Evolutionary conservation across 2,888 invertebrate genomes (phyloP).

Genomic region (Lysandra coridon): DNA sequence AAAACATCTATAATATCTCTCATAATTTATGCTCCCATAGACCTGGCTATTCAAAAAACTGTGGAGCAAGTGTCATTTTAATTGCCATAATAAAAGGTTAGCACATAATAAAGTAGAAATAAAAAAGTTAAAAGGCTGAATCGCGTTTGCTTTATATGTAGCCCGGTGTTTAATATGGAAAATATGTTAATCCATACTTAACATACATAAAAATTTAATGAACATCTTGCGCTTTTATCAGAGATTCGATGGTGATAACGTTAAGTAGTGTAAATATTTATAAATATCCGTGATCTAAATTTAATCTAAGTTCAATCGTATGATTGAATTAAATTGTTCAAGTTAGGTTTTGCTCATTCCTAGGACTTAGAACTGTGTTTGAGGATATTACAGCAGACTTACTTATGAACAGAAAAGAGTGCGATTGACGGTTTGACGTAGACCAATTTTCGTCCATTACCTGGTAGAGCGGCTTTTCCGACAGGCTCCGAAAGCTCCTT

Average conservation of each 20-base stretch:
- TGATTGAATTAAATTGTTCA: neutral
- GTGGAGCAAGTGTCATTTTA: constrained; percentile 5
- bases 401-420: too few species aligned
- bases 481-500: neutral
- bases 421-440: neutral
- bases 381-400: too few species aligned
- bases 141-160: neutral
- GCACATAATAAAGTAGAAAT: constrained; percentile 9
- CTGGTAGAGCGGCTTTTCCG: neutral
- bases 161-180: neutral
- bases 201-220: constrained; percentile 7
- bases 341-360: neutral
- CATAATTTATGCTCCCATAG: neutral
- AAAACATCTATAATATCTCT: neutral
- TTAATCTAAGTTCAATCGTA: neutral
- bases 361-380: too few species aligned
- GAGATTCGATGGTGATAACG: neutral
- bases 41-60: neutral
- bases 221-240: constrained; percentile 4
- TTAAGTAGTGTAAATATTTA: constrained; percentile 22
- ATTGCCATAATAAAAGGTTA: constrained; percentile 10
- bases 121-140: neutral
- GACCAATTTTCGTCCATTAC: neutral
- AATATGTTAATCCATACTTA: constrained; percentile 13
- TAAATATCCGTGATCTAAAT: constrained; percentile 31